Conservation (phyloP, 2,888 invertebrate genomes). For the Eristalis pertinax region DNA sequence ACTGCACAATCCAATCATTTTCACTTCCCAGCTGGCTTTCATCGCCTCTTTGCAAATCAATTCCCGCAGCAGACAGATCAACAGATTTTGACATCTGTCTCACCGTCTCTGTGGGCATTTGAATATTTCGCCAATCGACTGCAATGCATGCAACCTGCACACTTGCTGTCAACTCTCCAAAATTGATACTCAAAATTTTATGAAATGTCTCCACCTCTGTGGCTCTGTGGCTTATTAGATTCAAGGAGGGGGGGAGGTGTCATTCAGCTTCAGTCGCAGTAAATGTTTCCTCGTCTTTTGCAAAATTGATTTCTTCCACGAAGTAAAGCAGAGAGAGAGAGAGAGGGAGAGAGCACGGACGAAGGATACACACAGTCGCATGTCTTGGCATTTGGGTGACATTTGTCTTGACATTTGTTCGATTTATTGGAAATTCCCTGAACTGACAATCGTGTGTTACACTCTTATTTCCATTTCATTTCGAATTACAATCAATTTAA, state of each 20-base stretch:
- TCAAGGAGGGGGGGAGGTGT: constrained; percentile 30
- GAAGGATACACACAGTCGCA: not conserved
- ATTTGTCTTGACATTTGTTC: constrained; percentile 62
- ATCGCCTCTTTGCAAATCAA: not conserved
- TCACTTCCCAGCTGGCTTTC: not conserved
- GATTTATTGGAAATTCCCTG: constrained; percentile 66
- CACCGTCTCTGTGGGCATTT: too few relatives aligned
- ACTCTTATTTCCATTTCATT: constrained; percentile 25
- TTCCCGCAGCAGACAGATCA: not conserved
- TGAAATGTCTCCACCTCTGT: constrained; percentile 60
- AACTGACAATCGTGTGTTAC: constrained; percentile 42
- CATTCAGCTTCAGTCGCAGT: constrained; percentile 6
- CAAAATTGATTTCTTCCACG: constrained; percentile 24
- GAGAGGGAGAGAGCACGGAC: not conserved
- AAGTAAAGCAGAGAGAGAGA: not conserved
- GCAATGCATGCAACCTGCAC: not conserved
- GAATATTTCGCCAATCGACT: not conserved
- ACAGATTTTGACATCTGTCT: not conserved
- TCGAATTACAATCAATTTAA: constrained; percentile 47
- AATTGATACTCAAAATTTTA: constrained; percentile 60
- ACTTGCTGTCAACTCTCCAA: constrained; percentile 42
- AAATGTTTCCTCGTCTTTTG: constrained; percentile 12
- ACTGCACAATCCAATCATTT: not conserved
- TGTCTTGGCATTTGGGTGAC: constrained; percentile 46
- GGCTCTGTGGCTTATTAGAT: constrained; percentile 63